Base-by-base conservation (phyloP, 2,797 vertebrate genomes). In the Halcyon smyrnensis region DNA sequence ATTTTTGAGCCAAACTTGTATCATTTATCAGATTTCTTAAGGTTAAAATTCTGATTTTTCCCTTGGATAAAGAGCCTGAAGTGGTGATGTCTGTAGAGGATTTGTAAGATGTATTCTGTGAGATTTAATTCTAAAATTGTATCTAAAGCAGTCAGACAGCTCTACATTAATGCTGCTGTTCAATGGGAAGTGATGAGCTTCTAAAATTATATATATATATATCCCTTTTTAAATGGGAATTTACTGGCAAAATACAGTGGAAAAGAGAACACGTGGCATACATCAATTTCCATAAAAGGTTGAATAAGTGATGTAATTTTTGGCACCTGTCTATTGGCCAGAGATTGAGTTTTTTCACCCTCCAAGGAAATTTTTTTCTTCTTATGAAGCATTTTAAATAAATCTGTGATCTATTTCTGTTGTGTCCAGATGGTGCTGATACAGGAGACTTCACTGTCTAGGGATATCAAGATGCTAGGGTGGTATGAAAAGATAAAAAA, bases 21-120 rank as follows among this genome's bases (percentile, higher is more conserved):
- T 45, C 4, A 3, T 1, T 81, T 67, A 12, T 15, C 9, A 39
- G 4, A 11, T 67, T 32, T 9, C 20, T 50, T 36, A 65, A 51
- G 28, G 3, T 32, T 5, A 6, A 43, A 1, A 3, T 36, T 90
- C 71, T 75, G 1, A 30, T 70, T 34, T 12, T 78, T 43, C 5
- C 5, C 8, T 64, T 10, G 11, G 17, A 24, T 4, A 73, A 25
- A 48, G 3, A 78, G 1, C 6, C 9, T 1, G 3, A 36, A 60
- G 2, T 8, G 3, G 1, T 32, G 19, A 77, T 3, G 0, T 28
- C 36, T 64, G 11, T 27, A 46, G 4, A 39, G n/a, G 15, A 34
- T 2, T 28, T 70, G 2, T 7, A 63, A 59, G 3, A 3, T 30
- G 63, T n/a, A 23, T 51, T 34, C n/a, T n/a, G 5, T 21, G 14